Percentiles rank a stretch among this genome's conserved stretches.
phyloP scores from a whole-genome alignment of 1,140 invertebrate species.

The Hycleus cichorii region DNA sequence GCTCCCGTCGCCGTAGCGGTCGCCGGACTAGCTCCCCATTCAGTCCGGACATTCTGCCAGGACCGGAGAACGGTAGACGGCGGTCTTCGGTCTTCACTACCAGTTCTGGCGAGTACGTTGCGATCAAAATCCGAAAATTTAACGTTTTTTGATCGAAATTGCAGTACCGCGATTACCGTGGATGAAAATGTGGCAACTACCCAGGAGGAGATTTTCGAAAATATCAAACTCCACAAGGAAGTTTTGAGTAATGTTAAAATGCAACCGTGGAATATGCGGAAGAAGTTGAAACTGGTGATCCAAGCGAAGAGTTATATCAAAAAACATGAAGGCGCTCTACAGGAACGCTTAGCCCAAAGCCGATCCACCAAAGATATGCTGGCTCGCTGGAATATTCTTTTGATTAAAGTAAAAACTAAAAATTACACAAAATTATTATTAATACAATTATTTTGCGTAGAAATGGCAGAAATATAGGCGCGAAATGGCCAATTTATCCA shows the following conservation, averaged over 20 bases:
- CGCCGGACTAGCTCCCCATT: slow-evolving; percentile 67
- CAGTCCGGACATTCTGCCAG: slow-evolving; percentile 44
- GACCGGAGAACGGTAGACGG: slow-evolving; percentile 43
- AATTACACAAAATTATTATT: not conserved
- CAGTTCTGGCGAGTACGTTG: slow-evolving; percentile 74
- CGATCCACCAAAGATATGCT: slow-evolving; percentile 77
- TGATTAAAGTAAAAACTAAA: slow-evolving; percentile 27
- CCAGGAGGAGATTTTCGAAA: slow-evolving; percentile 85
- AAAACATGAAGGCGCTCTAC: slow-evolving; percentile 80
- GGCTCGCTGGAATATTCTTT: slow-evolving; percentile 68
- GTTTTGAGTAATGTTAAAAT: slow-evolving; percentile 80
- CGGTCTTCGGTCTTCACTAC: slow-evolving; percentile 75
- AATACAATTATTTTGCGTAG: slow-evolving; percentile 43
- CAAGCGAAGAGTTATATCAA: slow-evolving; percentile 83
- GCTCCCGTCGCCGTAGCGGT: slow-evolving; percentile 50
- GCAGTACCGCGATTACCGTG: slow-evolving; percentile 64
- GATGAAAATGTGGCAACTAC: slow-evolving; percentile 56
- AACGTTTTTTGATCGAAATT: slow-evolving; percentile 2
- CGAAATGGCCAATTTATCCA: slow-evolving; percentile 76
- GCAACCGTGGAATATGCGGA: slow-evolving; percentile 81
- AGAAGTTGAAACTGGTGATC: slow-evolving; percentile 76
- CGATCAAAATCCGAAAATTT: not conserved
- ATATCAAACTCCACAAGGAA: slow-evolving; percentile 88
- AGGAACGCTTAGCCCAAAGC: slow-evolving; percentile 82
- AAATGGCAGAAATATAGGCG: slow-evolving; percentile 75